Conservation (phyloP, 1,140 invertebrate genomes). For the Gryllus bimaculatus region DNA sequence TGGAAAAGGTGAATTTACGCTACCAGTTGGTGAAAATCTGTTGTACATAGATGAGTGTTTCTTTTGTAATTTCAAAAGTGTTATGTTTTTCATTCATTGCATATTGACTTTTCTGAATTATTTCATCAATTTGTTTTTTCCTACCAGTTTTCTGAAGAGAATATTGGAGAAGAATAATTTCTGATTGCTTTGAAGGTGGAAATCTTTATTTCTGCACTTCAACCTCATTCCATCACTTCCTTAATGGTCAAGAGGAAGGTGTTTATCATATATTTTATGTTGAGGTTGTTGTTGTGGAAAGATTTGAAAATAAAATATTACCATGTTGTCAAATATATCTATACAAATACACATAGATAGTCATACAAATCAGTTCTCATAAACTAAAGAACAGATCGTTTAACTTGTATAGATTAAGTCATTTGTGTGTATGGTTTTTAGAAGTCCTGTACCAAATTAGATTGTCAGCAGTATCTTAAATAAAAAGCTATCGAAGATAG, state of each 20-base stretch:
- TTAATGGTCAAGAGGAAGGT: neutral
- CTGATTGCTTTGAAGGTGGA: neutral
- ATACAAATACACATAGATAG: neutral
- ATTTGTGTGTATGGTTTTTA: conserved; percentile 1
- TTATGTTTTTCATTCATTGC: neutral
- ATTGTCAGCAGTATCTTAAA: neutral
- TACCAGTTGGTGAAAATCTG: conserved; percentile 1
- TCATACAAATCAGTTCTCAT: neutral
- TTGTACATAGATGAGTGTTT: neutral
- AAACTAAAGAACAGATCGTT: neutral
- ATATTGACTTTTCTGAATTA: neutral
- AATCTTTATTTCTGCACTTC: neutral
- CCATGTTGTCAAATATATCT: neutral
- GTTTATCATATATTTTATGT: neutral
- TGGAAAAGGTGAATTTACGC: neutral
- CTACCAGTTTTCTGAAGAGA: neutral
- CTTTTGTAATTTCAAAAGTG: neutral
- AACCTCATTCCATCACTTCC: neutral
- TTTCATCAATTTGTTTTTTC: neutral
- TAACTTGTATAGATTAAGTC: neutral
- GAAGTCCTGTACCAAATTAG: neutral
- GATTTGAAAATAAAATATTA: neutral
- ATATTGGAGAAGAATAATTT: neutral
- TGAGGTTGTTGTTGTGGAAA: neutral
- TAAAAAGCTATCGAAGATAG: neutral